phyloP scores from a whole-genome alignment of 2,888 invertebrate species.

The Cremastinae sp. region DNA sequence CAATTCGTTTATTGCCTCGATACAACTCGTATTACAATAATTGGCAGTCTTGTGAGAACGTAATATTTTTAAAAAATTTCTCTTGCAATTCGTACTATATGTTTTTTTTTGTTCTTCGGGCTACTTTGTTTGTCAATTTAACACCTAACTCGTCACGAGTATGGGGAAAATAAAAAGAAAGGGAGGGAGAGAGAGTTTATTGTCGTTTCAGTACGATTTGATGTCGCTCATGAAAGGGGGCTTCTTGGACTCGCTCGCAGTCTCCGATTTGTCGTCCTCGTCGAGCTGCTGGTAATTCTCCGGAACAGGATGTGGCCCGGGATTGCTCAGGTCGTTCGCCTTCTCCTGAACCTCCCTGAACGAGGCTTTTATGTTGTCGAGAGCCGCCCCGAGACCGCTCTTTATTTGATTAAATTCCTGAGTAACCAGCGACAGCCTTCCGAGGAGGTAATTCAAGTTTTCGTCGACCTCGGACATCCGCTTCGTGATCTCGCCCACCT shows the following conservation, averaged over 20 bases:
- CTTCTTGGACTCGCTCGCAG: slow-evolving; percentile 17
- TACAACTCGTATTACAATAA: not conserved
- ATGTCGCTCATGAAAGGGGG: slow-evolving; percentile 48
- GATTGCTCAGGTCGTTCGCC: slow-evolving; percentile 76
- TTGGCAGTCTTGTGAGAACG: not conserved
- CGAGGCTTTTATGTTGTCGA: slow-evolving; percentile 87
- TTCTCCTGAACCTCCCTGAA: slow-evolving; percentile 84
- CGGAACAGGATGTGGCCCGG: slow-evolving; percentile 80
- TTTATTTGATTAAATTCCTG: slow-evolving; percentile 93
- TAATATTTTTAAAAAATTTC: not conserved
- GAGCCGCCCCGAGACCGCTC: slow-evolving; percentile 86
- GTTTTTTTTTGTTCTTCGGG: not conserved
- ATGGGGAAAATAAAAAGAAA: not conserved
- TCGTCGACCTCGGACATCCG: slow-evolving; percentile 90
- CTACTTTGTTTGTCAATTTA: not conserved
- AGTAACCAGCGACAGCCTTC: slow-evolving; percentile 89
- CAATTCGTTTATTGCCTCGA: too few species aligned
- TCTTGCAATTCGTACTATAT: not conserved
- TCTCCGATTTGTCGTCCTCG: slow-evolving; percentile 54
- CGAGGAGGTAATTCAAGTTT: slow-evolving; percentile 91
- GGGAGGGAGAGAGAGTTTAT: not conserved
- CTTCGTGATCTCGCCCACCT: slow-evolving; percentile 89
- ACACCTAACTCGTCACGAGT: not conserved
- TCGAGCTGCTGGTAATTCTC: slow-evolving; percentile 74
- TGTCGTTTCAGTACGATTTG: slow-evolving; percentile 45